Evolutionary conservation across 2,113 vertebrate species (phyloP), one percentile per base, ranked within the genome.

Genomic region (Cephalopterus ornatus): DNA sequence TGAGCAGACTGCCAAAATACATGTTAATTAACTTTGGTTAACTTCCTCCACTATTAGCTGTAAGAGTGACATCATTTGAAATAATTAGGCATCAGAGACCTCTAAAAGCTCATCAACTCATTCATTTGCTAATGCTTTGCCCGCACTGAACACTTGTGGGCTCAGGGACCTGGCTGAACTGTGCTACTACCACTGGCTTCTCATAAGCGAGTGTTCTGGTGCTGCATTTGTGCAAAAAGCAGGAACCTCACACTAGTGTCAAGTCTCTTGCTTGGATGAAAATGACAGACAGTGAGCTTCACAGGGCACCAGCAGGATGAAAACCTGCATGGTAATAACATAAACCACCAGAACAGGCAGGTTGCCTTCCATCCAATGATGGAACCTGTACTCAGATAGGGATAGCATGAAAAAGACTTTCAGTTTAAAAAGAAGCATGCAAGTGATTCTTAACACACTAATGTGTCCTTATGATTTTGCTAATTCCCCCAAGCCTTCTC

Each of bases 21-120:
- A 46, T 83, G 67, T 39, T 94, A 95, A 97, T 97, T 90, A 92
- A 94, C 85, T 92, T 89, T 73, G 49, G 59, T 96, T 92, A 93
- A 92, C 82, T 94, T 96, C 53, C 33, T 78, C 11, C 49, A 49
- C 13, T 76, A 80, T 85, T 90, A 85, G 37, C 28, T 73, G 35
- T 15, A 26, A 76, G 49, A 92, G 42, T 78, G 75, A 80, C 79
- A 88, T 46, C 2, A 2, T 73, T 90, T 93, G 58, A 92, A 93
- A 85, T 85, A 86, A 88, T 65, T 88, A 83, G 41, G 30, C 91
- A 88, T 73, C 62, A 59, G 92, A 93, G 92, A 92, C 71, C 63
- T 92, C 49, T 88, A 90, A 70, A 94, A 93, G 53, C 88, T 50
- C 91, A 93, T 93, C n/a, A 86, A 0, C 37, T 62, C 6, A 4